A percentile compares a stretch with the other conserved stretches of the same genome.
phyloP scores from a whole-genome alignment of 2,797 vertebrate species.

The Schizopygopsis malacanthus region DNA sequence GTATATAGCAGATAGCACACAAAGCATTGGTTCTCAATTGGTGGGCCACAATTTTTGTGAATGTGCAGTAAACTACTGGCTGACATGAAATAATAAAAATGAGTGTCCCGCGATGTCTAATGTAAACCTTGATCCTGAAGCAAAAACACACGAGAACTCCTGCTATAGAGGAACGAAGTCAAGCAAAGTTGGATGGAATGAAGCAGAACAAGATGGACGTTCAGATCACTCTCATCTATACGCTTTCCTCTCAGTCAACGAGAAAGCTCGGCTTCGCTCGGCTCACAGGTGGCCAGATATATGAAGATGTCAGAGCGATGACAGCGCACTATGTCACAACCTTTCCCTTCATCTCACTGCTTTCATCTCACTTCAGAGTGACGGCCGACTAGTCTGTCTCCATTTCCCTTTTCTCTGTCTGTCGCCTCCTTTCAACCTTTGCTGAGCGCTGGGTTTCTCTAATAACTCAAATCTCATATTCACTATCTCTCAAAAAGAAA shows the following conservation, averaged over 20 bases:
- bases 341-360: conserved; percentile 14
- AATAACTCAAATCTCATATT: conserved; percentile 29
- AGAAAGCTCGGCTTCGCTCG: neutral
- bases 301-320: conserved; percentile 34
- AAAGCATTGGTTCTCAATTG: neutral
- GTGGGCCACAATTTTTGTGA: neutral
- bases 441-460: conserved; percentile 1
- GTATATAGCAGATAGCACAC: neutral
- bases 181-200: neutral
- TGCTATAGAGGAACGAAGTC: neutral
- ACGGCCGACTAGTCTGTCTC: conserved; percentile 13
- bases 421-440: conserved; percentile 22
- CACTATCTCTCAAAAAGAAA: conserved; percentile 8
- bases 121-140: neutral
- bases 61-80: neutral
- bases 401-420: conserved; percentile 19
- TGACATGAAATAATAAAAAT: neutral
- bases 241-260: conserved; percentile 64
- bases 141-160: neutral
- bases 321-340: conserved; percentile 29
- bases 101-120: neutral
- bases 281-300: conserved; percentile 15
- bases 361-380: conserved; percentile 47
- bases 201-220: neutral
- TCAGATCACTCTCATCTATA: conserved; percentile 11